Conservation (phyloP, 2,113 vertebrate species). For the Callospermophilus lateralis region DNA sequence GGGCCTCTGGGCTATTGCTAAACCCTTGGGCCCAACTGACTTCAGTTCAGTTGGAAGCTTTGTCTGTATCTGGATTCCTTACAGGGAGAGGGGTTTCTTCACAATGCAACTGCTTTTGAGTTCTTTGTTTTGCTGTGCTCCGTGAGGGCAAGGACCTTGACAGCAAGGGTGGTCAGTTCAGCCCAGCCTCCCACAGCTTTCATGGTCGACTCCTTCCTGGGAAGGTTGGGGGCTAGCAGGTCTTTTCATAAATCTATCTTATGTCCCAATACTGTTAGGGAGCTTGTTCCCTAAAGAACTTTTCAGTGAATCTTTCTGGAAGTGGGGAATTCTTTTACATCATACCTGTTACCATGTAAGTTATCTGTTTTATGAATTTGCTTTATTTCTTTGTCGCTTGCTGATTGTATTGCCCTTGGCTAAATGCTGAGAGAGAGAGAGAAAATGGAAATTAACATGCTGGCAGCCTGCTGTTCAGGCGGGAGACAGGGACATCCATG, state of each 20-base stretch:
- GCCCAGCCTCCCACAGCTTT: neutral
- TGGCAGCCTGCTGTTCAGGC: neutral
- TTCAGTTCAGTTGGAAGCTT: neutral
- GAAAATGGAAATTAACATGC: neutral
- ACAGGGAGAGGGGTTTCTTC: neutral
- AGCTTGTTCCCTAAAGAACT: neutral
- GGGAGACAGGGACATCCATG: neutral
- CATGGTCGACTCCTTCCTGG: neutral
- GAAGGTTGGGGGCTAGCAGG: neutral
- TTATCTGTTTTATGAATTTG: neutral
- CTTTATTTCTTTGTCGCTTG: neutral
- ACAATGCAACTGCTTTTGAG: neutral
- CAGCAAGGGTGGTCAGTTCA: neutral
- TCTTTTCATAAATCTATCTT: neutral
- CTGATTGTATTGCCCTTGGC: constrained; percentile 5
- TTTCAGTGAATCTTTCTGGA: neutral
- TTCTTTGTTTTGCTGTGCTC: neutral
- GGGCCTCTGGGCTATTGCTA: neutral
- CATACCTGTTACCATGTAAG: neutral
- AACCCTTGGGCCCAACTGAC: neutral
- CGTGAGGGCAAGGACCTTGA: neutral
- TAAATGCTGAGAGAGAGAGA: neutral
- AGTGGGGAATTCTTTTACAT: neutral
- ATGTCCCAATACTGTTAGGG: neutral
- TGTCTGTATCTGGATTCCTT: neutral